These are phyloP conservation scores for Eulimnadia texana DNA, from an alignment of 1,140 invertebrate species.

Conservation along the genomic window DNA sequence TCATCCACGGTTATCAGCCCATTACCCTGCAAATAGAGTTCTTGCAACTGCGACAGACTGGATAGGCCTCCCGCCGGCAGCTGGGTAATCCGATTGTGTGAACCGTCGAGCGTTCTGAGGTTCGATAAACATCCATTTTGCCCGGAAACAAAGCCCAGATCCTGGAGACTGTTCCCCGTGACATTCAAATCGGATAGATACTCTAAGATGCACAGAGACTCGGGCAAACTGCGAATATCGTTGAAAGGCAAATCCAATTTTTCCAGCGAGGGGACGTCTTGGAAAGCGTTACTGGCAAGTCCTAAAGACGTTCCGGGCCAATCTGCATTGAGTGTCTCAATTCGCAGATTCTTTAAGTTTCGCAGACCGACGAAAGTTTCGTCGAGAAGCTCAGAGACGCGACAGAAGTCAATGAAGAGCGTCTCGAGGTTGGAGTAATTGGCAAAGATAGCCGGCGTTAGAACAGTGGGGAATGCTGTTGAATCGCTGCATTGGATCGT, in stretches of 20 bases:
- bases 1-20: constrained; percentile 59
- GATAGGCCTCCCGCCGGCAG: constrained; percentile 53
- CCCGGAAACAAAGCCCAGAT: constrained; percentile 55
- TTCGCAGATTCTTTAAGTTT: constrained; percentile 53
- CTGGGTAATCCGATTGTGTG: constrained; percentile 54
- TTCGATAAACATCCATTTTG: constrained; percentile 31
- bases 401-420: constrained; percentile 58
- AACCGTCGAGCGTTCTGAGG: constrained; percentile 44
- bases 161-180: constrained; percentile 59
- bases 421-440: constrained; percentile 4
- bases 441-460: constrained; percentile 4
- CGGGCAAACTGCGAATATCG: constrained; percentile 59
- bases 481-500: constrained; percentile 8
- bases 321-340: constrained; percentile 58
- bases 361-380: constrained; percentile 57
- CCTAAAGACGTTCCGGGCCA: constrained; percentile 55
- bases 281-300: constrained; percentile 46
- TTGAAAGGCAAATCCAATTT: constrained; percentile 63
- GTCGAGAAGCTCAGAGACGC: constrained; percentile 55
- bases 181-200: constrained; percentile 69
- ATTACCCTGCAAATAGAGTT: constrained; percentile 64
- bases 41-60: constrained; percentile 52
- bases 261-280: constrained; percentile 59
- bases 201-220: constrained; percentile 55
- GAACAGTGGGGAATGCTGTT: constrained; percentile 7